A percentile compares a stretch with the other conserved stretches of the same genome.
phyloP scores from a whole-genome alignment of 2,888 invertebrate genomes.

The Pandemis cinnamomeana region DNA sequence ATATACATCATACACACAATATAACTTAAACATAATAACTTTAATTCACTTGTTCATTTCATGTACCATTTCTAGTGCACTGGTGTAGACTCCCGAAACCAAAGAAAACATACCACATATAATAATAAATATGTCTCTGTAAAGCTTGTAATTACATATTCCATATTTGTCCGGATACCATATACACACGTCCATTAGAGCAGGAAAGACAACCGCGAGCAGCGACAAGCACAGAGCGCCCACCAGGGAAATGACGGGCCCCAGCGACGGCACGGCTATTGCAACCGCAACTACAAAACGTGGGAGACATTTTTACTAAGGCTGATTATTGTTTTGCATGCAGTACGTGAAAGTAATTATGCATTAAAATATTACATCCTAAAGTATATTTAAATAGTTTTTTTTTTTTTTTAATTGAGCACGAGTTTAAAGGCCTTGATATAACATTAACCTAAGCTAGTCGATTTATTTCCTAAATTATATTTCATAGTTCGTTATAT shows the following conservation, averaged over 20 bases:
- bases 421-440: too few species aligned
- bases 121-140: constrained; percentile 57
- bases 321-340: background rate
- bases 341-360: too few species aligned
- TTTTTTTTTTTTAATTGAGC: too few species aligned
- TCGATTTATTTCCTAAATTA: too few species aligned
- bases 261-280: constrained; percentile 89
- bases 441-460: too few species aligned
- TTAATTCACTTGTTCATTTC: background rate
- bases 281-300: constrained; percentile 66
- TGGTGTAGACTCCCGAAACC: constrained; percentile 60
- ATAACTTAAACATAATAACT: background rate
- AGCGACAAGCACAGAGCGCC: constrained; percentile 95
- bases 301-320: background rate
- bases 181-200: constrained; percentile 76
- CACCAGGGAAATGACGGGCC: constrained; percentile 89
- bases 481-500: too few species aligned
- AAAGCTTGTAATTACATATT: constrained; percentile 50
- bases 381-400: too few species aligned
- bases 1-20: background rate
- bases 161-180: constrained; percentile 62
- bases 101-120: constrained; percentile 50
- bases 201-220: constrained; percentile 93
- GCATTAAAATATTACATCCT: background rate
- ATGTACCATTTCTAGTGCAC: constrained; percentile 56